Evolutionary conservation across 2,797 vertebrate species (phyloP).

Genomic region (Rhinatrema bivittatum): DNA sequence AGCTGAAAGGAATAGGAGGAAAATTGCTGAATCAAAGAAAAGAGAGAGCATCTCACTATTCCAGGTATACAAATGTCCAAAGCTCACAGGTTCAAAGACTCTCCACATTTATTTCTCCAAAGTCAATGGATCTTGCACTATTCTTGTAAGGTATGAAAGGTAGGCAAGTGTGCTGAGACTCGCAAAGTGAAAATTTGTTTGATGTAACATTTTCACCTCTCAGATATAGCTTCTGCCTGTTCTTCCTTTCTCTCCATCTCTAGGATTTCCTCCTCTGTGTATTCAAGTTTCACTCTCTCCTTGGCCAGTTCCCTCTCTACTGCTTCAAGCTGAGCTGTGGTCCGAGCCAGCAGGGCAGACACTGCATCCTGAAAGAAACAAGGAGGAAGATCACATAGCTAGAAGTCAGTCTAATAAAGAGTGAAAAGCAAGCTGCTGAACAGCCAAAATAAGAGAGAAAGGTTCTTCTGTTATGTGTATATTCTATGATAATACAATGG

Average conservation of each 20-base stretch:
- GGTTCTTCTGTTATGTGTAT: too few species aligned
- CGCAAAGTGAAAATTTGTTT: too few species aligned
- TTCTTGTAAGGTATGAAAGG: too few species aligned
- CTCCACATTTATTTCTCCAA: too few species aligned
- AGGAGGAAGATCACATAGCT: neutral
- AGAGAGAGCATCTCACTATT: too few species aligned
- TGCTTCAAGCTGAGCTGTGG: constrained; percentile 69
- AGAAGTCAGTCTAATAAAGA: accelerated
- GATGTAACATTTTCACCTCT: constrained; percentile 82
- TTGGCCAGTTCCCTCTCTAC: constrained; percentile 64
- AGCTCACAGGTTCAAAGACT: too few species aligned
- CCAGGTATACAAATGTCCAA: too few species aligned
- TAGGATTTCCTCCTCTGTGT: constrained; percentile 63
- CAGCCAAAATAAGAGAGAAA: neutral
- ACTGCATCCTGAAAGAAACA: constrained; percentile 59
- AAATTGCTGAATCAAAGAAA: too few species aligned
- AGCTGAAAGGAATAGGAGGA: too few species aligned
- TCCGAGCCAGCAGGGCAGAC: constrained; percentile 61
- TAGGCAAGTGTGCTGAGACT: too few species aligned
- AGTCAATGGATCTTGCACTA: too few species aligned
- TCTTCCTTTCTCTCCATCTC: constrained; percentile 76
- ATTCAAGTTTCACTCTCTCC: constrained; percentile 67
- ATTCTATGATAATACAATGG: too few species aligned
- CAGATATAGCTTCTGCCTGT: constrained; percentile 68
- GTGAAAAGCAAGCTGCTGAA: neutral